Conservation (phyloP, 2,113 vertebrate genomes). For the Cercocebus atys region DNA sequence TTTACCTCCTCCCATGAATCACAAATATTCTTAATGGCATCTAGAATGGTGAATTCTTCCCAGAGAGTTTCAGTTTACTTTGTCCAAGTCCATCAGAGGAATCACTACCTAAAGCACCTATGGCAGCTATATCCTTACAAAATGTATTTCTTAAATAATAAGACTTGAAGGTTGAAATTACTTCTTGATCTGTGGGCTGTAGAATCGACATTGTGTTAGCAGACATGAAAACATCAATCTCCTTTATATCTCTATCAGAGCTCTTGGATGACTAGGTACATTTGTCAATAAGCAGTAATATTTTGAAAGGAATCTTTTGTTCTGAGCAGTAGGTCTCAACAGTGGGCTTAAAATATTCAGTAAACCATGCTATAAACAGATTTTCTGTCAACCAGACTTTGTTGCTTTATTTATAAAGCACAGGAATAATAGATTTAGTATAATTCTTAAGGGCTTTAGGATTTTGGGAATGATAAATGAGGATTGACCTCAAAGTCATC, state of each 20-base stretch:
- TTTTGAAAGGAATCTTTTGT: background rate
- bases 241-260: background rate
- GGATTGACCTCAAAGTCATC: background rate
- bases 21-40: background rate
- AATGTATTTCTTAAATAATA: background rate
- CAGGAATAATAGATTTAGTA: background rate
- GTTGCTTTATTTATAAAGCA: background rate
- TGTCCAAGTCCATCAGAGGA: background rate
- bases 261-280: background rate
- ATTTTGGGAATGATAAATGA: background rate
- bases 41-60: background rate
- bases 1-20: background rate
- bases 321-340: background rate
- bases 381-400: background rate
- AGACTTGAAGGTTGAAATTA: background rate
- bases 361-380: background rate
- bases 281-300: background rate
- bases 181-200: background rate
- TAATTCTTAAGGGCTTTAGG: background rate
- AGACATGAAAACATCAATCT: background rate
- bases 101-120: background rate
- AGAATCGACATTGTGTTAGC: background rate
- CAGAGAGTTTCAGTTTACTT: background rate
- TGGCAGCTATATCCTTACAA: background rate
- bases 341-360: background rate